Conservation (phyloP, 2,113 vertebrate species). For the Corynorhinus townsendii region DNA sequence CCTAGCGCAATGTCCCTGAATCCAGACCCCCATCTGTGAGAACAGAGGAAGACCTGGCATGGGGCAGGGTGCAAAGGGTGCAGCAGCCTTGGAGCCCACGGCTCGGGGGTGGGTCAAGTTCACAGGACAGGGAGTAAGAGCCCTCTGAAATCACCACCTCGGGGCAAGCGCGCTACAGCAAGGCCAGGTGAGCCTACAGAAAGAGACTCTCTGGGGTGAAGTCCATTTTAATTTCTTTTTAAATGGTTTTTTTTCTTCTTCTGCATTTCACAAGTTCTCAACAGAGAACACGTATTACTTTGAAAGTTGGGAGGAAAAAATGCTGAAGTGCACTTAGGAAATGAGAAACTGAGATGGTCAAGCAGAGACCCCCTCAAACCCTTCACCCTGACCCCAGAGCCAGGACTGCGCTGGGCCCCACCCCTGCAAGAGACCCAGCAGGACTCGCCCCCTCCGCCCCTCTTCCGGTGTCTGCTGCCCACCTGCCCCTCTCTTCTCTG, state of each 20-base stretch:
- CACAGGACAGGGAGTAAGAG: neutral
- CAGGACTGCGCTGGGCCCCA: neutral
- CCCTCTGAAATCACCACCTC: neutral
- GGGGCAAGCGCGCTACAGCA: accelerated
- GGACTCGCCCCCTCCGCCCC: neutral
- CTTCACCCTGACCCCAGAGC: neutral
- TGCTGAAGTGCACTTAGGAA: neutral
- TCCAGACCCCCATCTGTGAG: neutral
- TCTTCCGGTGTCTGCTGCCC: neutral
- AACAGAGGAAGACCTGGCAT: neutral
- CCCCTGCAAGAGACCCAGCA: neutral
- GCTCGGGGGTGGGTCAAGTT: neutral
- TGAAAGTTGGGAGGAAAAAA: neutral
- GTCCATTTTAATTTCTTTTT: neutral
- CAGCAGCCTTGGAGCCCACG: neutral
- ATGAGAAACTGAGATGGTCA: neutral
- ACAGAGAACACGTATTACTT: neutral
- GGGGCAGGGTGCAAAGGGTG: too few species aligned
- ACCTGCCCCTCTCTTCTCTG: neutral
- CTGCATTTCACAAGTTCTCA: neutral
- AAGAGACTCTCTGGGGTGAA: neutral
- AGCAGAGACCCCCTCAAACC: neutral
- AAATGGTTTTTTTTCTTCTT: neutral
- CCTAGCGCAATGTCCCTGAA: neutral
- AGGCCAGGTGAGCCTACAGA: neutral